Percentiles rank a stretch among this genome's conserved stretches.
These are phyloP conservation scores for Trichogramma pretiosum DNA, from an alignment of 1,140 invertebrate genomes.

Conservation along the genomic window DNA sequence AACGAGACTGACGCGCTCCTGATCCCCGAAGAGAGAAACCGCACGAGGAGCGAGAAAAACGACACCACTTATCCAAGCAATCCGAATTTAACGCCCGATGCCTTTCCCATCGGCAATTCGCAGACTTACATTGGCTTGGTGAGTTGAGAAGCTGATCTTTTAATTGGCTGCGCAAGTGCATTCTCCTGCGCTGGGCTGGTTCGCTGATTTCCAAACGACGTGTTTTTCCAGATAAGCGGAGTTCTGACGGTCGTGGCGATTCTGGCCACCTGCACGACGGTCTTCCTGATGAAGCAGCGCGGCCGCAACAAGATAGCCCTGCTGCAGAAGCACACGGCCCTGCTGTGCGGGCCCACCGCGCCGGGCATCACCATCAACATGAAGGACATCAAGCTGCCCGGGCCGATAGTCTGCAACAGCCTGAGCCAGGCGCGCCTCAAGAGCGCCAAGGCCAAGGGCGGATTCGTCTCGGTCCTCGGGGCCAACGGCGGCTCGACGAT, in stretches of 20 bases:
- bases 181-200: too few species aligned
- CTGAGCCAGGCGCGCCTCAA: constrained; percentile 45
- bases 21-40: constrained; percentile 17
- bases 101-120: constrained; percentile 55
- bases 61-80: constrained; percentile 35
- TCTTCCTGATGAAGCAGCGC: constrained; percentile 61
- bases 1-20: constrained; percentile 32
- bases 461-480: constrained; percentile 9
- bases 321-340: constrained; percentile 60
- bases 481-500: constrained; percentile 17
- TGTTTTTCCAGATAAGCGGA: constrained; percentile 63
- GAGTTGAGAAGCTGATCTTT: neutral
- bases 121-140: constrained; percentile 61
- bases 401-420: constrained; percentile 48
- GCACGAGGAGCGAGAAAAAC: constrained; percentile 25
- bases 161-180: too few species aligned
- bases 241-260: constrained; percentile 64
- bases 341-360: constrained; percentile 41
- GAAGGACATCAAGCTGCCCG: constrained; percentile 55
- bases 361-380: constrained; percentile 56
- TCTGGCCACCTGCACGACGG: constrained; percentile 57
- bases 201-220: neutral
- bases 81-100: constrained; percentile 51
- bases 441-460: constrained; percentile 42
- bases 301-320: constrained; percentile 60